Base-by-base conservation (phyloP, 64 coral and sea anemone species). In the Stylophora pistillata region DNA sequence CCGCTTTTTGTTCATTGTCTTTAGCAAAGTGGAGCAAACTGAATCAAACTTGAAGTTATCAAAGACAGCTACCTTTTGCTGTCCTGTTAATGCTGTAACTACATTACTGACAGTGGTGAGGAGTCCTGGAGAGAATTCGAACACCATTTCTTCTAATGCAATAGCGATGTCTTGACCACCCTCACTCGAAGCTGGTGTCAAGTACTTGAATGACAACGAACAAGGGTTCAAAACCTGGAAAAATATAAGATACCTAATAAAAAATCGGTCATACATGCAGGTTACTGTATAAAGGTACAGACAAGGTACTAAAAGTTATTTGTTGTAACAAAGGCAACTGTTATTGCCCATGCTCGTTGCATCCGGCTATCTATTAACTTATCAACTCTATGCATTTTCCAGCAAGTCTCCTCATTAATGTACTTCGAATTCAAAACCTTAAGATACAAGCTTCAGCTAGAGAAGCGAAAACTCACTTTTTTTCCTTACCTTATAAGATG, bases 141-240 rank as follows among this genome's bases (percentile, higher is more conserved):
- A 90, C 62, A 83, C 88, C 96, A 98, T 98, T 25, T 83, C 23
- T n/a, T 89, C 70, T 5, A 94, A 55, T 4, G 76, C 34, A 62
- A 98, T 86, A 18, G 32, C 15, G 21, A 98, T 87, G 23, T 89
- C 96, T 56, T 92, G 87, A 47, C 96, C 96, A n/a, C 96, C 93
- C 23, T 87, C 71, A 28, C 32, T 85, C 57, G 58, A 53, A 20
- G 89, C 82, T 0, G 96, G 96, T 20, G 82, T 76, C n/a, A 56
- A 74, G 76, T 98, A 98, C 28, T 65, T 85, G 25, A 98, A 86
- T 5, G 89, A 89, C 6, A 98, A 32, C 10, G 71, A 72, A 66
- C 96, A 95, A 20, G 96, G 93, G 55, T 78, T 91, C 26, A 98
- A 53, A 53, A 98, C 93, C 96, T 98, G 32, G 55, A 73, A 75